Conservation (phyloP, 2,888 invertebrate genomes). For the Teleiodes luculella region DNA sequence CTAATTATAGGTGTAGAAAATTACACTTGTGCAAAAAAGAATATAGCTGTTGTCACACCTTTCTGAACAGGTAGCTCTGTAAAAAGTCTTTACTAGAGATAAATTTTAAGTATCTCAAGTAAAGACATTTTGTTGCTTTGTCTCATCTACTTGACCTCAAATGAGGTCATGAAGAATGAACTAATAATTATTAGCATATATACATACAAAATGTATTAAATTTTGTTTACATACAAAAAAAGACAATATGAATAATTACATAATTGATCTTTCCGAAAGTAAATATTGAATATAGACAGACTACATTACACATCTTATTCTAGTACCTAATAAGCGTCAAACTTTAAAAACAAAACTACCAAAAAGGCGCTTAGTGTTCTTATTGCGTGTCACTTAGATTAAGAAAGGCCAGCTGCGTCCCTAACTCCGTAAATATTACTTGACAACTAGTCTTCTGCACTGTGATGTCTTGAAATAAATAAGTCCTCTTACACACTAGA, state of each 20-base stretch:
- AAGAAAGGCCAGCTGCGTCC: constrained; percentile 40
- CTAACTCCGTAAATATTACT: constrained; percentile 18
- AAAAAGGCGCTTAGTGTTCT: constrained; percentile 36
- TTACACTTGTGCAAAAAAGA: too few species aligned
- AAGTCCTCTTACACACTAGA: constrained; percentile 73
- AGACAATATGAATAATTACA: constrained; percentile 17
- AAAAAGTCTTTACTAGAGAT: background rate
- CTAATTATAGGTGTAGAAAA: too few species aligned
- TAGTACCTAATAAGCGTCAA: constrained; percentile 64
- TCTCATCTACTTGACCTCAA: background rate
- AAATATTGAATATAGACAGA: constrained; percentile 9
- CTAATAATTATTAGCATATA: background rate
- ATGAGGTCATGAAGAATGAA: background rate
- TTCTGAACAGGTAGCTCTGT: too few species aligned
- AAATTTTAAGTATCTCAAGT: background rate
- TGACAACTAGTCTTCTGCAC: constrained; percentile 43
- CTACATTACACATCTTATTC: constrained; percentile 36
- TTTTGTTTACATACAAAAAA: constrained; percentile 6
- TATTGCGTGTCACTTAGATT: constrained; percentile 50
- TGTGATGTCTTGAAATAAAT: constrained; percentile 75
- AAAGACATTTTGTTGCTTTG: background rate
- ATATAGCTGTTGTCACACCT: too few species aligned
- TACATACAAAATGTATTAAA: background rate
- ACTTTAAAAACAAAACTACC: constrained; percentile 49
- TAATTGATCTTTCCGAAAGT: constrained; percentile 16